Percentiles rank a stretch among this genome's conserved stretches.
These are phyloP conservation scores for Eupithecia centaureata DNA, from an alignment of 2,888 invertebrate species.

Conservation along the genomic window DNA sequence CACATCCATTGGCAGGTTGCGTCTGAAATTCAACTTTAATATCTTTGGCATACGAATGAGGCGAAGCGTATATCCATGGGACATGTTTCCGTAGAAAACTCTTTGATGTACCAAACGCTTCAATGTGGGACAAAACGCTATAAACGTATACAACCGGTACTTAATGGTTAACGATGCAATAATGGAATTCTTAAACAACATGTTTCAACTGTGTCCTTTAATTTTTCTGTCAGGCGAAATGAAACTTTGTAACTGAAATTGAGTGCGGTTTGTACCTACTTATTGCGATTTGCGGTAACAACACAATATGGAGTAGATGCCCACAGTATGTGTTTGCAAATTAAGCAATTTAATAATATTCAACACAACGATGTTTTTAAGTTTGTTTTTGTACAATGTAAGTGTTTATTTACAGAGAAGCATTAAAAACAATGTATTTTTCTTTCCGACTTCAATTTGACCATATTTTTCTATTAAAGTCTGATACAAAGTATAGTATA, in stretches of 20 bases:
- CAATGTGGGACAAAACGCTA: not conserved
- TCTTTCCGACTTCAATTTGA: too few species aligned
- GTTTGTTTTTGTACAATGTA: too few species aligned
- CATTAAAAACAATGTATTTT: too few species aligned
- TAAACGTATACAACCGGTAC: constrained; percentile 4
- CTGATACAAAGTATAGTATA: too few species aligned
- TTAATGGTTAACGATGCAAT: constrained; percentile 19
- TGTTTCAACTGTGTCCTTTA: not conserved
- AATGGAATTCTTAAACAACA: constrained; percentile 16
- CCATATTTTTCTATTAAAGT: too few species aligned
- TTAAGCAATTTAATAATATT: too few species aligned
- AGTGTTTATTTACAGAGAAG: too few species aligned
- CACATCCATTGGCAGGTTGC: not conserved
- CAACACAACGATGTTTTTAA: too few species aligned
- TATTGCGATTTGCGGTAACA: not conserved
- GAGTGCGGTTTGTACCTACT: not conserved
- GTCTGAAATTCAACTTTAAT: constrained; percentile 4
- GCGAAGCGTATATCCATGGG: not conserved
- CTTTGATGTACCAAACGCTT: constrained; percentile 1
- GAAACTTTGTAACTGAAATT: not conserved
- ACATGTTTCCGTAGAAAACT: not conserved
- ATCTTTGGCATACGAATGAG: not conserved
- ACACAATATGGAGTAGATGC: too few species aligned
- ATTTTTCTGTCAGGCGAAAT: constrained; percentile 3
- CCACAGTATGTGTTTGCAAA: too few species aligned